These are phyloP conservation scores for Columba livia DNA, from an alignment of 2,113 vertebrate genomes.

Conservation along the genomic window DNA sequence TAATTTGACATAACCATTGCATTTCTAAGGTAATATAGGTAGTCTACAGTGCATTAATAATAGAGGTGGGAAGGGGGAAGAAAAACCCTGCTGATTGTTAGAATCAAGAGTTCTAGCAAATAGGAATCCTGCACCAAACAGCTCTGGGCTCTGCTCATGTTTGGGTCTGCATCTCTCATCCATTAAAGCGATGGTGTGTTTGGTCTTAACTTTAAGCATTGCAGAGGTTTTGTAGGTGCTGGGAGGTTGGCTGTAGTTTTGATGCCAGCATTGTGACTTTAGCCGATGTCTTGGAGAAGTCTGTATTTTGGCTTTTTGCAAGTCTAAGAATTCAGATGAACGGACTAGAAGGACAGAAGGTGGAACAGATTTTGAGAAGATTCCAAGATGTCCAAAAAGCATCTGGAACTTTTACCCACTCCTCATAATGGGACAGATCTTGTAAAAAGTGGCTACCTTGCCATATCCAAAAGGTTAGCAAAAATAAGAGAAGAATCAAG, in stretches of 20 bases:
- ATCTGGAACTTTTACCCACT: not conserved
- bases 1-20: conserved; percentile 8
- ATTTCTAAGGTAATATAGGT: not conserved
- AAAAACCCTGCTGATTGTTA: not conserved
- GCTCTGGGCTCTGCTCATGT: not conserved
- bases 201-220: not conserved
- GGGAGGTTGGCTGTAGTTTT: not conserved
- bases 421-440: not conserved
- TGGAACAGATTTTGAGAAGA: not conserved
- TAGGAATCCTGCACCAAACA: not conserved
- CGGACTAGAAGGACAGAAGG: not conserved
- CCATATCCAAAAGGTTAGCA: not conserved
- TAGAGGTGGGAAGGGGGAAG: not conserved
- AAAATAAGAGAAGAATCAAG: not conserved
- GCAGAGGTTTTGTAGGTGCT: not conserved
- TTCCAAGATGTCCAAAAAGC: not conserved
- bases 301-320: not conserved
- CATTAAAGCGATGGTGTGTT: not conserved
- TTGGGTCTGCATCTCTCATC: not conserved
- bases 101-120: not conserved
- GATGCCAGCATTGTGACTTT: not conserved
- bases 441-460: not conserved
- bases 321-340: not conserved
- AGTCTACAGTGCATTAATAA: not conserved
- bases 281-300: not conserved